A percentile compares a stretch with the other conserved stretches of the same genome.
phyloP scores from a whole-genome alignment of 2,113 vertebrate species.

The Scortum barcoo region DNA sequence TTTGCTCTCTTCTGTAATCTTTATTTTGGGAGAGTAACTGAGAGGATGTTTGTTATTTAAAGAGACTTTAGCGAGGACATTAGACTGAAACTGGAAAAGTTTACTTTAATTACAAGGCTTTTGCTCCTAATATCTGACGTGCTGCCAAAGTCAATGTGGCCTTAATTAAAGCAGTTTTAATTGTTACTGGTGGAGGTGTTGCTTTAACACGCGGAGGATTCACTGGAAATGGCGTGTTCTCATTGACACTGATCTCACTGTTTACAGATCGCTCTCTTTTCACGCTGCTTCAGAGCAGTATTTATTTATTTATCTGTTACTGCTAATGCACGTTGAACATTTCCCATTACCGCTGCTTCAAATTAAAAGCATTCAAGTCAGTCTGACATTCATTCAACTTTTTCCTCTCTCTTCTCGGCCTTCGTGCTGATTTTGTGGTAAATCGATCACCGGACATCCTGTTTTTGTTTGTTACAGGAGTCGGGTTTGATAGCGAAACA shows the following conservation, averaged over 20 bases:
- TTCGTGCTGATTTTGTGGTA: background rate
- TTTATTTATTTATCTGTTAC: background rate
- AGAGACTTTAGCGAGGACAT: background rate
- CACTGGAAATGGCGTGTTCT: background rate
- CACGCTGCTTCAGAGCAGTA: background rate
- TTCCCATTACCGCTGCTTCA: background rate
- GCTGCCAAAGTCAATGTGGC: background rate
- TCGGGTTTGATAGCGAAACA: background rate
- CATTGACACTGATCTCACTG: background rate
- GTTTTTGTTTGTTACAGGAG: background rate
- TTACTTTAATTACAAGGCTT: background rate
- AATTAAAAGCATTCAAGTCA: background rate
- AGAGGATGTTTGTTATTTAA: background rate
- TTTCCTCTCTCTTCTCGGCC: background rate
- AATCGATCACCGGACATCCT: background rate
- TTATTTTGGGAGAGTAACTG: background rate
- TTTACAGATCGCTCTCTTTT: background rate
- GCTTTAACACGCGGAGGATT: background rate
- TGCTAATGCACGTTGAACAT: background rate
- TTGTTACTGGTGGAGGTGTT: background rate
- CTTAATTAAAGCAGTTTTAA: background rate
- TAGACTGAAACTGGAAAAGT: background rate
- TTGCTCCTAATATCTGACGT: background rate
- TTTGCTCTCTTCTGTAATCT: background rate
- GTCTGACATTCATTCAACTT: background rate